Conservation (phyloP, 1,140 invertebrate genomes). For the Bemisia tabaci region DNA sequence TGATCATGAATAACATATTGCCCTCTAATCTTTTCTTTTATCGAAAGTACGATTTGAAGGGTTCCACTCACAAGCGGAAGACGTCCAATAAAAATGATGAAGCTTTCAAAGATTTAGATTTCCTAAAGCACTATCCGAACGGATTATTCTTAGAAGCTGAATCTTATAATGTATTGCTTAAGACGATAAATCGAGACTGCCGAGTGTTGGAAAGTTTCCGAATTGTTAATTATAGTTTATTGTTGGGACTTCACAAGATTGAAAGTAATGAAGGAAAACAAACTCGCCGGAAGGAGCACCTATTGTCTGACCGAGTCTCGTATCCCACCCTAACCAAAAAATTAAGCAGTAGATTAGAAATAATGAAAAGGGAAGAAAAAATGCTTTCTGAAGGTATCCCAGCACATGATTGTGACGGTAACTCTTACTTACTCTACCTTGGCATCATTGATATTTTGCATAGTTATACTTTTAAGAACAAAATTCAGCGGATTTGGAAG, state of each 20-base stretch:
- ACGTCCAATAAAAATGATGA: constrained; percentile 84
- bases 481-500: constrained; percentile 54
- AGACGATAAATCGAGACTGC: constrained; percentile 91
- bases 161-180: constrained; percentile 78
- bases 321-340: constrained; percentile 94
- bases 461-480: constrained; percentile 51
- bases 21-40: constrained; percentile 87
- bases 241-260: constrained; percentile 87
- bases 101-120: constrained; percentile 93
- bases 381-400: constrained; percentile 73
- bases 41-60: constrained; percentile 96
- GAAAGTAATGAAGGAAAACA: constrained; percentile 48
- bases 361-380: constrained; percentile 84
- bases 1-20: constrained; percentile 98
- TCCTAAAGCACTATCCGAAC: constrained; percentile 82
- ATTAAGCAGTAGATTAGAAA: constrained; percentile 73
- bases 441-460: constrained; percentile 61
- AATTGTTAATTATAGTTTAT: constrained; percentile 95
- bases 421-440: constrained; percentile 47
- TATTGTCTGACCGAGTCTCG: background rate
- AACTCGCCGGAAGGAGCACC: constrained; percentile 1
- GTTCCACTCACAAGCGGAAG: constrained; percentile 94
- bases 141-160: constrained; percentile 86
- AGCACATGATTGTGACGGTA: constrained; percentile 51
- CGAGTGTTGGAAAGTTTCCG: constrained; percentile 92